These are phyloP conservation scores for Acanthoscelides obtectus DNA, from an alignment of 2,888 invertebrate genomes.

Conservation along the genomic window DNA sequence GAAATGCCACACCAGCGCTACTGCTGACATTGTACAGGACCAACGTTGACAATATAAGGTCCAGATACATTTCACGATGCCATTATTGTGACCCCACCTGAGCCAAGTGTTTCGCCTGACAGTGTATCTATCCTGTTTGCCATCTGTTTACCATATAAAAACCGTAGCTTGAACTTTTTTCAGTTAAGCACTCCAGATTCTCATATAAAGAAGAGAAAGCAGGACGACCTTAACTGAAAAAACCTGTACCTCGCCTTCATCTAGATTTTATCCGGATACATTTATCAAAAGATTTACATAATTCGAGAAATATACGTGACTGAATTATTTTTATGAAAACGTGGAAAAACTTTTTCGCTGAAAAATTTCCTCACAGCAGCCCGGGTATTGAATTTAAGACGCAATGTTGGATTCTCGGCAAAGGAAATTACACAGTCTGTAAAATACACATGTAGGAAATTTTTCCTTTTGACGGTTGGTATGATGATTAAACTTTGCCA, in stretches of 20 bases:
- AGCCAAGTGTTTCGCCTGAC: too few relatives aligned
- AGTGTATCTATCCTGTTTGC: too few relatives aligned
- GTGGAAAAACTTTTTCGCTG: neutral
- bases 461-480: neutral
- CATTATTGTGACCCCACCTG: too few relatives aligned
- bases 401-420: neutral
- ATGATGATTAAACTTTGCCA: too few relatives aligned
- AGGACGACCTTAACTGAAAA: neutral
- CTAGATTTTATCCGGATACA: neutral
- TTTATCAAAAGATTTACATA: neutral
- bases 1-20: too few relatives aligned
- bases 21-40: too few relatives aligned
- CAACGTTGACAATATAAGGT: too few relatives aligned
- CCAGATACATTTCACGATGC: too few relatives aligned
- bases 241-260: neutral
- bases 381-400: neutral
- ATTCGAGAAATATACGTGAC: neutral
- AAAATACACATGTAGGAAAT: neutral
- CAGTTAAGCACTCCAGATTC: neutral
- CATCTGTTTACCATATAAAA: neutral
- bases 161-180: neutral
- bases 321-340: neutral
- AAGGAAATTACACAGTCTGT: too few relatives aligned
- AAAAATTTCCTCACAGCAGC: neutral
- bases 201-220: neutral